phyloP scores from a whole-genome alignment of 1,140 invertebrate genomes.

The Bombus terrestris region DNA sequence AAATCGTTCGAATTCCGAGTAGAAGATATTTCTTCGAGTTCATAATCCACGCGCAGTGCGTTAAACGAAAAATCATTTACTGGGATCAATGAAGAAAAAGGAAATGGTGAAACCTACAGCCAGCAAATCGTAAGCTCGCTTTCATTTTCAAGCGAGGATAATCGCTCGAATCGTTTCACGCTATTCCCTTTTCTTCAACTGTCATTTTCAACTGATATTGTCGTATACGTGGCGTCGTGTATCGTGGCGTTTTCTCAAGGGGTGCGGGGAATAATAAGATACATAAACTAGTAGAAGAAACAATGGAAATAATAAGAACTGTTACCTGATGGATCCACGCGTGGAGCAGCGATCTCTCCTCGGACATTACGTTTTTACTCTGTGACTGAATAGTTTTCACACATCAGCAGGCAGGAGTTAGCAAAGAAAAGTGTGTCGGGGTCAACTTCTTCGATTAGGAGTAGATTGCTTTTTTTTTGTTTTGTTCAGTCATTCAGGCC shows the following conservation, averaged over 20 bases:
- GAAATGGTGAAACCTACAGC: neutral
- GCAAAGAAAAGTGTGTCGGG: slow-evolving; percentile 59
- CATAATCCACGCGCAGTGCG: neutral
- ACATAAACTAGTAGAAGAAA: neutral
- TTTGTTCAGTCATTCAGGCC: slow-evolving; percentile 48
- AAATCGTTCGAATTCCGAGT: neutral
- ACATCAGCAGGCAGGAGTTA: slow-evolving; percentile 72
- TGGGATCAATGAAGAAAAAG: too few relatives aligned
- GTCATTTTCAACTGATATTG: neutral
- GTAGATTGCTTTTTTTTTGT: neutral
- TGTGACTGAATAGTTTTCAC: slow-evolving; percentile 64
- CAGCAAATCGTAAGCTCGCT: neutral
- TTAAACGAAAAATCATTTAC: neutral
- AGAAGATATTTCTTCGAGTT: neutral
- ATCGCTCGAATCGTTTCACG: neutral
- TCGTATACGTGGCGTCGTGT: neutral
- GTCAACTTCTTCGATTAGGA: slow-evolving; percentile 54
- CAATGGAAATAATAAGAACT: neutral
- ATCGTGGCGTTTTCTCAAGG: neutral
- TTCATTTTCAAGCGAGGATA: neutral
- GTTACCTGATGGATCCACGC: slow-evolving; percentile 57
- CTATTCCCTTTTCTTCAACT: neutral
- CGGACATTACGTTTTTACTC: neutral
- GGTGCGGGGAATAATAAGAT: neutral
- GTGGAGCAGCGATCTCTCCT: neutral